Conservation (phyloP, 2,113 vertebrate genomes). For the Lycaon pictus region DNA sequence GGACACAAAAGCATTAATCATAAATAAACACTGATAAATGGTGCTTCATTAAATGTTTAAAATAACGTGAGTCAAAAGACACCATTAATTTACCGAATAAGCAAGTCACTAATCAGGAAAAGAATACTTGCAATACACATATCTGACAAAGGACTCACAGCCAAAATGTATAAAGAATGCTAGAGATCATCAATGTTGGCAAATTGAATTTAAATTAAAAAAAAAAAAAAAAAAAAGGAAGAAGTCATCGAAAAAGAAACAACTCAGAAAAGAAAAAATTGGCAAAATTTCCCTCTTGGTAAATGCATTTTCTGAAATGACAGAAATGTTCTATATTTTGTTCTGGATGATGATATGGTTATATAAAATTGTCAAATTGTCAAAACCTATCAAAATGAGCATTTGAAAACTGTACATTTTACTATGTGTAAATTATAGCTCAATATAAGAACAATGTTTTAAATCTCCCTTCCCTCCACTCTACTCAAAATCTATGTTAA, state of each 20-base stretch:
- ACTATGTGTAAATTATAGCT: background rate
- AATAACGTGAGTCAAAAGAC: background rate
- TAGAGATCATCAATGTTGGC: background rate
- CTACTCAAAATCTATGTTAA: conserved; percentile 7
- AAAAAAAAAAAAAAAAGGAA: background rate
- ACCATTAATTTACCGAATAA: background rate
- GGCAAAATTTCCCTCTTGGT: background rate
- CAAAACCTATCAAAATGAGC: background rate
- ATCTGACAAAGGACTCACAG: background rate
- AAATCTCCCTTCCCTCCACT: background rate
- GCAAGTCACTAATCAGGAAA: background rate
- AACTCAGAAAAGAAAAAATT: background rate
- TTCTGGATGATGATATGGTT: background rate
- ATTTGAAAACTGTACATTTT: background rate
- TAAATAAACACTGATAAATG: background rate
- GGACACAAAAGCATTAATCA: background rate
- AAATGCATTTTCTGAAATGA: background rate
- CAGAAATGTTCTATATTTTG: background rate
- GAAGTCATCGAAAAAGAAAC: background rate
- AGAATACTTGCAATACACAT: background rate
- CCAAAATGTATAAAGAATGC: background rate
- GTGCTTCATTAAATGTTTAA: background rate
- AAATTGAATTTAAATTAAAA: too few species aligned
- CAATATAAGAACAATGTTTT: background rate
- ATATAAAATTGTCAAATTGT: background rate